Base-by-base conservation (phyloP, 2,797 vertebrate genomes). In the Coccyzus lansbergi region DNA sequence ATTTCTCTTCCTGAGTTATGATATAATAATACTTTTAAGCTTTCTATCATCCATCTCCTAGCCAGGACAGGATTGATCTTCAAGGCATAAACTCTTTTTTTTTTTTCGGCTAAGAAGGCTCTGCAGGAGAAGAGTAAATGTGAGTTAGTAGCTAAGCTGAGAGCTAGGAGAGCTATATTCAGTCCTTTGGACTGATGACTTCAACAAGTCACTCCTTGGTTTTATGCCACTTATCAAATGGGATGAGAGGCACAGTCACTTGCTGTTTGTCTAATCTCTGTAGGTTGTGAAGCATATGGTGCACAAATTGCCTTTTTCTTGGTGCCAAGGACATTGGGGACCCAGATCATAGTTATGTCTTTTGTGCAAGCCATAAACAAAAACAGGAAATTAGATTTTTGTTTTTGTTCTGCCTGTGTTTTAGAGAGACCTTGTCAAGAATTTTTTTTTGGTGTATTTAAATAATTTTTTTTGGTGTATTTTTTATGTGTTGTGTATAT, bases 261-360 rank as follows among this genome's bases (percentile, higher is more conserved):
- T 33, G 59, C 59, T 92, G n/a, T 74, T 93, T 2, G 24, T 92
- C 86, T 93, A 1, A 46, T 52, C 77, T 92, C 86, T 84, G 88
- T 82, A 76, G 63, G 56, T 10, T 88, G 70, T 31, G n/a, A 77
- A 94, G 51, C 89, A 87, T 89, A 88, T 83, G 93, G 92, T 80
- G 60, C 75, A 65, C 0, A 4, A 94, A 56, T 91, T 91, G 86
- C 81, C 82, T 93, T 86, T 82, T 72, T 19, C 64, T 85, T 7
- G 1, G 44, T 90, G 86, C 88, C 92, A 94, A 82, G 86, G 88
- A 84, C 86, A 65, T 67, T 1, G 5, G 58, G 31, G 62, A 71
- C 53, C 42, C n/a, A 82, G 65, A 72, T 14, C 3, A 3, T 4
- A 5, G 65, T 76, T 92, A 62, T 79, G 48, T 14, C 48, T 95